Evolutionary conservation across 2,888 invertebrate species (phyloP).

Genomic region (Acanthococcus lagerstroemiae): DNA sequence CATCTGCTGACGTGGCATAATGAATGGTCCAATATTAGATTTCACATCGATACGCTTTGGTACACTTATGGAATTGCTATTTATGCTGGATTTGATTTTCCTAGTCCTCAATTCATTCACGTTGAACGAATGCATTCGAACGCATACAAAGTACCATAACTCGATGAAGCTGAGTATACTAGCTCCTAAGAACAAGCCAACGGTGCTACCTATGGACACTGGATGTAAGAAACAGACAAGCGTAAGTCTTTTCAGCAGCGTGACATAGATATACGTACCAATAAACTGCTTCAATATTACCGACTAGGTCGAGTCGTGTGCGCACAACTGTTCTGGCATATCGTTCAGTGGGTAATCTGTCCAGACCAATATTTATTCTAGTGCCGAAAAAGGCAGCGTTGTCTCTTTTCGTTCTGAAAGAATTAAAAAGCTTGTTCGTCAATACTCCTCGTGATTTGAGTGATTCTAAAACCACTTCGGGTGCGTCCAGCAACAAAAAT

Average conservation of each 20-base stretch:
- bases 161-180: conserved; percentile 67
- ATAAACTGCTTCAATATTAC: conserved; percentile 41
- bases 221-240: too few species aligned
- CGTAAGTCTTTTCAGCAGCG: too few species aligned
- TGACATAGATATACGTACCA: too few species aligned
- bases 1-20: too few species aligned
- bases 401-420: not conserved
- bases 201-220: conserved; percentile 69
- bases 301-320: conserved; percentile 52
- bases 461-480: too few species aligned
- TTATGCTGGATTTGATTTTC: too few species aligned
- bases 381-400: conserved; percentile 36
- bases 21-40: too few species aligned
- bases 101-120: not conserved
- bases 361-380: conserved; percentile 45
- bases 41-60: too few species aligned
- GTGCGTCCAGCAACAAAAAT: too few species aligned
- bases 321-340: conserved; percentile 53
- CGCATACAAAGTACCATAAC: conserved; percentile 51
- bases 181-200: conserved; percentile 65
- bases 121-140: conserved; percentile 33
- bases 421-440: too few species aligned
- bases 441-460: too few species aligned
- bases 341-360: conserved; percentile 48
- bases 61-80: too few species aligned